These are phyloP conservation scores for Drosophila pruinosa DNA, from an alignment of 1,140 invertebrate genomes.

Conservation along the genomic window DNA sequence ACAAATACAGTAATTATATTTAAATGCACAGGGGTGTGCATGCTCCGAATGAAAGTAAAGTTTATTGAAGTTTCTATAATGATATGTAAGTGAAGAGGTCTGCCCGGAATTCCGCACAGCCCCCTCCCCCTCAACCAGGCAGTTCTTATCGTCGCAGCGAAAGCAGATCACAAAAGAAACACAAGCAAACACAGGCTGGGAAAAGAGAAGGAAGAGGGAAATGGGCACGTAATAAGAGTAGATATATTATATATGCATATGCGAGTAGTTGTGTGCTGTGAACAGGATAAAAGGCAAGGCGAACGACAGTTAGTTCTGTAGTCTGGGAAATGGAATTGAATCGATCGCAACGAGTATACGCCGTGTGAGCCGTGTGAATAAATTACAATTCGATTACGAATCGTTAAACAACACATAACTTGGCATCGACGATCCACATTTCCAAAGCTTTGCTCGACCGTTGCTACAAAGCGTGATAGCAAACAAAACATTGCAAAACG, in stretches of 20 bases:
- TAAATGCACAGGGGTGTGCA: neutral
- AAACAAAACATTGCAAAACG: slow-evolving; percentile 26
- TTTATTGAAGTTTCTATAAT: slow-evolving; percentile 18
- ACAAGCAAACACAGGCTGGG: neutral
- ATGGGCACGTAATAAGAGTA: neutral
- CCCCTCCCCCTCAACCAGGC: neutral
- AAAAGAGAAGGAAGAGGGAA: slow-evolving; percentile 2
- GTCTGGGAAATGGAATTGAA: slow-evolving; percentile 1
- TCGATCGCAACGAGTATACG: slow-evolving; percentile 55
- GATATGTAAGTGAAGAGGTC: slow-evolving; percentile 2
- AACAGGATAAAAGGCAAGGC: slow-evolving; percentile 42
- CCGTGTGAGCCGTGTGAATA: slow-evolving; percentile 35
- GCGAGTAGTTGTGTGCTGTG: neutral
- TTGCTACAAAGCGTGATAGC: slow-evolving; percentile 31
- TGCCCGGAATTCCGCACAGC: neutral
- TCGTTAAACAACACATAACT: neutral
- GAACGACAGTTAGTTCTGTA: neutral
- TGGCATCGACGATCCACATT: slow-evolving; percentile 17
- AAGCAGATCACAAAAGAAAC: neutral
- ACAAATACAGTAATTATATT: neutral
- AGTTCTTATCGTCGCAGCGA: slow-evolving; percentile 17
- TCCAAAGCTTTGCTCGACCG: slow-evolving; percentile 6
- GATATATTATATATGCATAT: neutral
- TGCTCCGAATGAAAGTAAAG: neutral
- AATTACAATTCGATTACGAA: slow-evolving; percentile 27